Evolutionary conservation across 2,888 invertebrate genomes (phyloP).

Genomic region (Phytoseiulus persimilis): DNA sequence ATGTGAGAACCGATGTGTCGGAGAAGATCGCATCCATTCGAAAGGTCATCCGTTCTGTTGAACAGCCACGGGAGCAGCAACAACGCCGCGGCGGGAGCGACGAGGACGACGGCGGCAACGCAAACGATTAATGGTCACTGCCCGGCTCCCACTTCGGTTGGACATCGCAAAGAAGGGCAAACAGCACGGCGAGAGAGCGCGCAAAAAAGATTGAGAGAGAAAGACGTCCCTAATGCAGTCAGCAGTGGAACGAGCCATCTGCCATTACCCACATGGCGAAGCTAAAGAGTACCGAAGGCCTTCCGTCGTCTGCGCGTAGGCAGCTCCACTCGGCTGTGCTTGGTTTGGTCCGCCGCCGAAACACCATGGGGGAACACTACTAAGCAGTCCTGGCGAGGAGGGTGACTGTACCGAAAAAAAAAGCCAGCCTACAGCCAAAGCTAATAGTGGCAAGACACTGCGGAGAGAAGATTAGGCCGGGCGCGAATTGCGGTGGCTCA

Average conservation of each 20-base stretch:
- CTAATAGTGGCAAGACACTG: conserved; percentile 5
- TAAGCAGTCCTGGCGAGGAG: not conserved
- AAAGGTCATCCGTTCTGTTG: not conserved
- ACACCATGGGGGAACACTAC: not conserved
- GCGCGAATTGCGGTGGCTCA: not conserved
- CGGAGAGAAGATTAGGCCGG: not conserved
- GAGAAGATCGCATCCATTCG: not conserved
- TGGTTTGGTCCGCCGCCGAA: not conserved
- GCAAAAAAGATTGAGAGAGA: not conserved
- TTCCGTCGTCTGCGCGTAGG: not conserved
- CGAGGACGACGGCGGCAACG: not conserved
- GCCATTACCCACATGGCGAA: not conserved
- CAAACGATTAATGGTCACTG: conserved; percentile 5
- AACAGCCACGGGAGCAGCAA: not conserved
- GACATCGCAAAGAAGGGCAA: not conserved
- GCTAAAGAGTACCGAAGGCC: not conserved
- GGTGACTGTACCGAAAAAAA: not conserved
- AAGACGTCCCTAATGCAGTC: not conserved
- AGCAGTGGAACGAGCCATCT: not conserved
- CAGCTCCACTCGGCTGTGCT: not conserved
- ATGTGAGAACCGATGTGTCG: not conserved
- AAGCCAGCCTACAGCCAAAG: not conserved
- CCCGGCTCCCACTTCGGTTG: not conserved
- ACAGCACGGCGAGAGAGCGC: not conserved
- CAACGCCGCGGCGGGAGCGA: not conserved